Evolutionary conservation across 2,888 invertebrate species (phyloP).

Genomic region (Papilio gigon): DNA sequence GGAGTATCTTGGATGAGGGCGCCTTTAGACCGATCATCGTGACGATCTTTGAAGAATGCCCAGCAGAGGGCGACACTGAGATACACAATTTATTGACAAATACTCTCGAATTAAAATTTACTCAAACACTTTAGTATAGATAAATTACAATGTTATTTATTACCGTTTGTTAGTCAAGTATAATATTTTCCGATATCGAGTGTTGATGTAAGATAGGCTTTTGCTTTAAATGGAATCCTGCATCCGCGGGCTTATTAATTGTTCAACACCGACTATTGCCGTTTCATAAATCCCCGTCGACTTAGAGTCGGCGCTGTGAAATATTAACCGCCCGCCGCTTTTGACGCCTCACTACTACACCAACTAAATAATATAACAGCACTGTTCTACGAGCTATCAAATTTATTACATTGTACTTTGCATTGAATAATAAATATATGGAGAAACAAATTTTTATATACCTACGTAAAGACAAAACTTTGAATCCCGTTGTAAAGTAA

Average conservation of each 20-base stretch:
- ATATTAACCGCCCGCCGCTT: conserved; percentile 78
- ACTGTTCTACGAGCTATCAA: conserved; percentile 53
- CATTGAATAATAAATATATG: conserved; percentile 24
- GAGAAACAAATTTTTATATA: background rate
- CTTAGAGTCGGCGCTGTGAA: conserved; percentile 77
- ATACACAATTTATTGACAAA: too few relatives aligned
- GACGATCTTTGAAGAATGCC: too few relatives aligned
- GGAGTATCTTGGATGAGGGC: too few relatives aligned
- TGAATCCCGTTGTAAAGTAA: too few relatives aligned
- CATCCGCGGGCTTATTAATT: conserved; percentile 67
- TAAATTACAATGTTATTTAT: conserved; percentile 16
- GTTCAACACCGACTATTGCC: conserved; percentile 73
- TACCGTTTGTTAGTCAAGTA: background rate
- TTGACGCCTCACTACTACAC: conserved; percentile 67
- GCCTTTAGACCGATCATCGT: too few relatives aligned
- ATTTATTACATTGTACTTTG: conserved; percentile 45
- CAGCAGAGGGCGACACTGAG: too few relatives aligned
- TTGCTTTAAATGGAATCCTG: conserved; percentile 40
- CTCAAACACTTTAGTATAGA: background rate
- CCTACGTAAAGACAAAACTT: too few relatives aligned
- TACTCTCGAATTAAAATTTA: background rate
- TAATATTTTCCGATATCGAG: conserved; percentile 18
- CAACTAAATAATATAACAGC: conserved; percentile 69
- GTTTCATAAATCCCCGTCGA: conserved; percentile 76
- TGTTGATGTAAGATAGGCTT: conserved; percentile 18